These are phyloP conservation scores for Standfussiana lucernea DNA, from an alignment of 2,888 invertebrate species.

Conservation along the genomic window DNA sequence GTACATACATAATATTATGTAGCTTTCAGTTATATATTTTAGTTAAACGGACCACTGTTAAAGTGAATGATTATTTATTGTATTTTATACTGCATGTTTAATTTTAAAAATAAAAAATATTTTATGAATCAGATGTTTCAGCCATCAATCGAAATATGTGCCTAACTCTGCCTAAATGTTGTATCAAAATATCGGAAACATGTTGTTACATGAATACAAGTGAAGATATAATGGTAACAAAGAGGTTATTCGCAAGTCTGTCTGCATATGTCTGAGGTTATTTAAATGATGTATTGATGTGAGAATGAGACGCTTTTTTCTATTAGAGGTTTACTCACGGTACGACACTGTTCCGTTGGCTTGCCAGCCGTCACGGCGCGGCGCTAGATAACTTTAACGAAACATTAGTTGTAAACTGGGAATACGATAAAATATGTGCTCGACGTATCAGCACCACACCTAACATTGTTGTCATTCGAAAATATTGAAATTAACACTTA, in stretches of 20 bases:
- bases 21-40: constrained; percentile 59
- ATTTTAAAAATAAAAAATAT: constrained; percentile 31
- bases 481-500: constrained; percentile 48
- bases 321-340: constrained; percentile 81
- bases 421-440: constrained; percentile 49
- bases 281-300: constrained; percentile 80
- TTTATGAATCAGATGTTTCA: constrained; percentile 47
- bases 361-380: constrained; percentile 60
- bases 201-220: constrained; percentile 72
- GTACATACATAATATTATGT: constrained; percentile 65
- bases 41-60: constrained; percentile 46
- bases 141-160: constrained; percentile 60
- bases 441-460: constrained; percentile 38
- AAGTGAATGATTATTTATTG: constrained; percentile 59
- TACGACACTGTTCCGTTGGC: constrained; percentile 78
- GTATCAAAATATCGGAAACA: constrained; percentile 76
- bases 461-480: constrained; percentile 31
- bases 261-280: constrained; percentile 77
- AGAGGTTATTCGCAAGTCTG: constrained; percentile 74
- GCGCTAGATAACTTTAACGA: constrained; percentile 58
- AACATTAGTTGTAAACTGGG: constrained; percentile 44
- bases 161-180: constrained; percentile 61
- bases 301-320: constrained; percentile 86
- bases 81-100: constrained; percentile 56
- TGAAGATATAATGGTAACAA: constrained; percentile 73